Evolutionary conservation across 2,888 invertebrate species (phyloP), one percentile per base, ranked within the genome.

Genomic region (Eupsilia transversa): DNA sequence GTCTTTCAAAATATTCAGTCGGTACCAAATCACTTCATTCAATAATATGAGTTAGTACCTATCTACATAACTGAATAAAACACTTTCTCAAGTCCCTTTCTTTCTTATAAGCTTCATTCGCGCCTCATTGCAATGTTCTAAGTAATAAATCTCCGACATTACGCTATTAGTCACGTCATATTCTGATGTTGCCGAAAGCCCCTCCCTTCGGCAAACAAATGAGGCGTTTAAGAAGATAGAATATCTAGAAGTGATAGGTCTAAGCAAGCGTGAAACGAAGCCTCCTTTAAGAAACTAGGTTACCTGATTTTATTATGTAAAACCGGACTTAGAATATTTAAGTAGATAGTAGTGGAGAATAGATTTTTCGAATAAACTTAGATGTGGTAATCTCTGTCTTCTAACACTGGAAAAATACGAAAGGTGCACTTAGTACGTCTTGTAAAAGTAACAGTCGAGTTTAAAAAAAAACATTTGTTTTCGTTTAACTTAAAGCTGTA

Each of bases 121-220:
- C 78, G 72, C 74, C 79, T 73, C 77, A 78, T 80, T 84, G 84
- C 80, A 79, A 84, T 85, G 84, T 84, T 83, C 78, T 65, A 72
- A 83, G 86, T 81, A 78, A 91, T 92, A 92, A 92, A 92, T 92
- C 91, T 88, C 71, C 72, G 69, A 70, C 85, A 86, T 89, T 85
- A 85, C 77, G 82, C 90, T 82, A 92, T 92, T 88, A 89, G 89
- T 91, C 90, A 92, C 86, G 92, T 90, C 89, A 90, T 89, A 89
- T 89, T 89, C 88, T 88, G 86, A 87, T 91, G 89, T 86, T 88
- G 81, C 86, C 80, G 77, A 82, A 84, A 82, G 83, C 84, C 72
- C 77, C 82, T 71, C 79, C 80, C 76, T 76, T 79, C 77, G 46
- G 68, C 79, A 87, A 89, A 90, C 86, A 89, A 91, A 91, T 89